phyloP scores from a whole-genome alignment of 2,113 vertebrate species.

The Daboia siamensis region DNA sequence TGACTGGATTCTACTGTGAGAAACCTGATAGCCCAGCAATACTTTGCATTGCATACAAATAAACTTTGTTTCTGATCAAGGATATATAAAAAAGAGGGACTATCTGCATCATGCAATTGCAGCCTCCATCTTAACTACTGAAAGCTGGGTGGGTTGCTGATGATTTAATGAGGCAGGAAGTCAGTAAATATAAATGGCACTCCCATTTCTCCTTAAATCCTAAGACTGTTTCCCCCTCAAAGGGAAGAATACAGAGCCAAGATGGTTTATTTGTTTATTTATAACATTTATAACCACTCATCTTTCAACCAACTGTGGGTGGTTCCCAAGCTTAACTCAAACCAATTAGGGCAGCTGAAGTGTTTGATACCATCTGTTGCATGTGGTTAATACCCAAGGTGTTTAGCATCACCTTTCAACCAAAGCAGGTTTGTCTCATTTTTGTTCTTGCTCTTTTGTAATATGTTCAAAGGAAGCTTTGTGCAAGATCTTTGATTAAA shows the following conservation, averaged over 20 bases:
- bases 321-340: not conserved
- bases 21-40: not conserved
- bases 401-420: not conserved
- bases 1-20: not conserved
- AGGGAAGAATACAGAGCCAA: not conserved
- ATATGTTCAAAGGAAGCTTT: not conserved
- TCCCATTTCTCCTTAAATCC: not conserved
- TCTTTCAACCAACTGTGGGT: not conserved
- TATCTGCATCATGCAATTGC: not conserved
- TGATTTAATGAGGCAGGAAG: not conserved
- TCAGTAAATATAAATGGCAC: not conserved
- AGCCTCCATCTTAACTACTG: not conserved
- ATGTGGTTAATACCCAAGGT: not conserved
- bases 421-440: not conserved
- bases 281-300: not conserved
- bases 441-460: not conserved
- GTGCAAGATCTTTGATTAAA: not conserved
- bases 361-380: not conserved
- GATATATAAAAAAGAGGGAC: not conserved
- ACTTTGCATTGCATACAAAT: not conserved
- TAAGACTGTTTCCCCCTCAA: not conserved
- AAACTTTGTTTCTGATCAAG: not conserved
- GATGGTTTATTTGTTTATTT: not conserved
- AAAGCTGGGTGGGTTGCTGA: not conserved
- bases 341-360: not conserved